Base-by-base conservation (phyloP, 1,140 invertebrate genomes). In the Pachyrhynchus sulphureomaculatus region DNA sequence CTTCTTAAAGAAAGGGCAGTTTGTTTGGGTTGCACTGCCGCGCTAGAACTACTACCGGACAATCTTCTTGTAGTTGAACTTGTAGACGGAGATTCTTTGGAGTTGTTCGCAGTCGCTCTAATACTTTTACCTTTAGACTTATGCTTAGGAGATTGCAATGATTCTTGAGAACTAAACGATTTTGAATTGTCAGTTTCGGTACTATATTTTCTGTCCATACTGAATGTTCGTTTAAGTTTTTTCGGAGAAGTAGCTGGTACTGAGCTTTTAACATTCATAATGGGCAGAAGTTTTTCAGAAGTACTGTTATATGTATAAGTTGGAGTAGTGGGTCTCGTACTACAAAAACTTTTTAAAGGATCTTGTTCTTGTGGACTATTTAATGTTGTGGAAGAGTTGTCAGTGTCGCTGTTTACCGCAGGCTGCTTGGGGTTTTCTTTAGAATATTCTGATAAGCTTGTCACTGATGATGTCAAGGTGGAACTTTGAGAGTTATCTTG, bases 201-300 rank as follows among this genome's bases (percentile, higher is more conserved):
- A 53, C 63, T 68, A n/a, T 52, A 36, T 2, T 45, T 49, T 8
- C 54, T 33, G 39, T 69, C 65, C 9, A 69, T 65, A 41, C 70
- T 73, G 34, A 39, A 68, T 1, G 69, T 72, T 41, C 69, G 53
- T 42, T 64, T 63, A 5, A 70, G 53, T 26, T 62, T 66, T 21
- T 45, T 56, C 4, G 39, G 41, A 23, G 51, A 44, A 18, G 60
- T 48, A 1, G 49, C 24, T 18, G 57, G 61, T 21, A 65, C 56
- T 4, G 64, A 52, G 36, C 52, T 66, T 13, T 64, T 66, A n/a
- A 74, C 68, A 26, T 72, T 64, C 64, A 76, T 75, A 20, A 74
- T 55, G 8, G 72, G 70, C 4, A 61, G 12, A 26, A 61, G 20
- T 4, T 23, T 71, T 44, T 74, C 74, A 2, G 65, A 64, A n/a